Conservation (phyloP, 2,113 vertebrate genomes). For the Toxostoma redivivum region DNA sequence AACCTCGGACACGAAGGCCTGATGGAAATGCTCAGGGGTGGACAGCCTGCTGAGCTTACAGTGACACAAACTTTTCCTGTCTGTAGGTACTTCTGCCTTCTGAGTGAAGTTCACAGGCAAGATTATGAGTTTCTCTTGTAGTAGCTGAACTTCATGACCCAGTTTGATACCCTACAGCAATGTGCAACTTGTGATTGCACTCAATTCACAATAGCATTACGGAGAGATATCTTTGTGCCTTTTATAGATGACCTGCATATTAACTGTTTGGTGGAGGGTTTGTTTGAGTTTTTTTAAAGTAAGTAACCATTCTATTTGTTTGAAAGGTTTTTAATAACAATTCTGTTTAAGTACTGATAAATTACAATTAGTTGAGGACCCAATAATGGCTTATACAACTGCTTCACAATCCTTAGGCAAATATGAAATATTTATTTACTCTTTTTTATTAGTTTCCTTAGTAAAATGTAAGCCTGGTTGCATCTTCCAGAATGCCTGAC, state of each 20-base stretch:
- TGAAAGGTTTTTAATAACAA: not conserved
- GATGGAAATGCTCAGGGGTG: not conserved
- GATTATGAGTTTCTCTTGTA: not conserved
- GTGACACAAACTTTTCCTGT: not conserved
- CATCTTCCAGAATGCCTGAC: not conserved
- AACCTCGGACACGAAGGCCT: not conserved
- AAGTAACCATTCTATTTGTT: not conserved
- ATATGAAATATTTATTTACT: not conserved
- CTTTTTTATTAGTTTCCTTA: not conserved
- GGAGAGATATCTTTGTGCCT: not conserved
- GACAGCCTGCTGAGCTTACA: not conserved
- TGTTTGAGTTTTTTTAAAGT: not conserved
- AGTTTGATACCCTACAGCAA: not conserved
- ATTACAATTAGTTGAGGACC: not conserved
- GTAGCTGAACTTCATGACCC: not conserved
- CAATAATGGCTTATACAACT: not conserved
- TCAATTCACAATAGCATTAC: not conserved
- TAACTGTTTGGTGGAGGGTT: not conserved
- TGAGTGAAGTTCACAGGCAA: not conserved
- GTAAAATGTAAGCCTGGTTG: not conserved
- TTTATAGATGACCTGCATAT: not conserved
- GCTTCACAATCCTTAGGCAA: not conserved
- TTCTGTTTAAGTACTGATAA: not conserved
- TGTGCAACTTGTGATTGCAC: not conserved
- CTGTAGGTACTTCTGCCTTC: not conserved